Conservation (phyloP, 2,113 vertebrate genomes). For the Oryzias curvinotus region DNA sequence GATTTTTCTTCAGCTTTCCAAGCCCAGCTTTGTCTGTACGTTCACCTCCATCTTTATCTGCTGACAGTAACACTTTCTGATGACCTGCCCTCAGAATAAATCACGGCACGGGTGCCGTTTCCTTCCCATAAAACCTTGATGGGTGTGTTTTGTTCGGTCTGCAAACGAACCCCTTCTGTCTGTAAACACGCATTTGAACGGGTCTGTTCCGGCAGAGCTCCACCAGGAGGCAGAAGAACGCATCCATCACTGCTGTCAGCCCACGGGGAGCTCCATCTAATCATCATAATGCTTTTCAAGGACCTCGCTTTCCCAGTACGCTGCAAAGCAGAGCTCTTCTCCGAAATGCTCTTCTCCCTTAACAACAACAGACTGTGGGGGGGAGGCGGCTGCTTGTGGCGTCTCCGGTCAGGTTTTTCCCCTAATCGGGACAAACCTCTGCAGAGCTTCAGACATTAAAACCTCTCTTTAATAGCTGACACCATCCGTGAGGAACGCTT, state of each 20-base stretch:
- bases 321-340: neutral
- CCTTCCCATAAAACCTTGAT: too few relatives aligned
- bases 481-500: too few relatives aligned
- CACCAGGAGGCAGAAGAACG: conserved; percentile 58
- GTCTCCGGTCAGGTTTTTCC: neutral
- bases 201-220: neutral
- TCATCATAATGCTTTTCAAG: conserved; percentile 8
- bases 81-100: too few relatives aligned
- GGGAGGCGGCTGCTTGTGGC: too few relatives aligned
- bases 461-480: too few relatives aligned
- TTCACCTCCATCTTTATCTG: too few relatives aligned
- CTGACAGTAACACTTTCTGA: too few relatives aligned
- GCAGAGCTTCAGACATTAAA: neutral
- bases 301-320: neutral
- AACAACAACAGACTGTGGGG: neutral
- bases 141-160: too few relatives aligned
- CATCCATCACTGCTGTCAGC: conserved; percentile 10
- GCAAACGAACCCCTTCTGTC: too few relatives aligned
- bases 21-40: too few relatives aligned
- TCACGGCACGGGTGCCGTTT: too few relatives aligned
- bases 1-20: neutral
- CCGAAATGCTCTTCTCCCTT: conserved; percentile 12
- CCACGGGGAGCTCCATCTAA: neutral
- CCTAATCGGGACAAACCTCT: neutral
- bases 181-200: too few relatives aligned